Percentiles rank a stretch among this genome's conserved stretches.
phyloP scores from a whole-genome alignment of 2,113 vertebrate species.

The Taurulus bubalis region DNA sequence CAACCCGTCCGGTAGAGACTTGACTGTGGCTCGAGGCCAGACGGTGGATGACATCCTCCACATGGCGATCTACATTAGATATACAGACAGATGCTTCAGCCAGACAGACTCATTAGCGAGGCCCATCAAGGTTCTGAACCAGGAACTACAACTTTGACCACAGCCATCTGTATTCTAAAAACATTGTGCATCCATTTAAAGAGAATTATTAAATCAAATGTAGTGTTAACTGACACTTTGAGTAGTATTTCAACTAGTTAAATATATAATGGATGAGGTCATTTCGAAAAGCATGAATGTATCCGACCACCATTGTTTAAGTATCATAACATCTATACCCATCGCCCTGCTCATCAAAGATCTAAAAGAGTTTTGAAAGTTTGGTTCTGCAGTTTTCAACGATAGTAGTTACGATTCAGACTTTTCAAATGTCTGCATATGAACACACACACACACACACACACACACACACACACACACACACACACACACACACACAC shows the following conservation, averaged over 20 bases:
- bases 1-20: slow-evolving; percentile 44
- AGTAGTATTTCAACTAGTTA: background rate
- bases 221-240: background rate
- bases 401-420: slow-evolving; percentile 12
- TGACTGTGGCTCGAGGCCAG: slow-evolving; percentile 55
- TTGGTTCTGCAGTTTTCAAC: slow-evolving; percentile 1
- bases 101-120: slow-evolving; percentile 77
- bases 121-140: slow-evolving; percentile 67
- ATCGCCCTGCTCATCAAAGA: background rate
- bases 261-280: background rate
- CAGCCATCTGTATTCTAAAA: slow-evolving; percentile 74
- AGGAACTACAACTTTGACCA: slow-evolving; percentile 63
- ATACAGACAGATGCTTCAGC: slow-evolving; percentile 78
- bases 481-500: slow-evolving; percentile 26
- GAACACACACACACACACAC: slow-evolving; percentile 27
- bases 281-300: background rate
- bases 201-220: slow-evolving; percentile 12
- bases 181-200: slow-evolving; percentile 10
- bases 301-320: background rate
- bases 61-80: slow-evolving; percentile 71
- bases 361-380: background rate
- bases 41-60: slow-evolving; percentile 71
- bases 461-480: slow-evolving; percentile 29
- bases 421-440: slow-evolving; percentile 21
- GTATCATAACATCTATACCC: background rate